These are phyloP conservation scores for Crenuchus spilurus DNA, from an alignment of 2,797 vertebrate species.

Conservation along the genomic window DNA sequence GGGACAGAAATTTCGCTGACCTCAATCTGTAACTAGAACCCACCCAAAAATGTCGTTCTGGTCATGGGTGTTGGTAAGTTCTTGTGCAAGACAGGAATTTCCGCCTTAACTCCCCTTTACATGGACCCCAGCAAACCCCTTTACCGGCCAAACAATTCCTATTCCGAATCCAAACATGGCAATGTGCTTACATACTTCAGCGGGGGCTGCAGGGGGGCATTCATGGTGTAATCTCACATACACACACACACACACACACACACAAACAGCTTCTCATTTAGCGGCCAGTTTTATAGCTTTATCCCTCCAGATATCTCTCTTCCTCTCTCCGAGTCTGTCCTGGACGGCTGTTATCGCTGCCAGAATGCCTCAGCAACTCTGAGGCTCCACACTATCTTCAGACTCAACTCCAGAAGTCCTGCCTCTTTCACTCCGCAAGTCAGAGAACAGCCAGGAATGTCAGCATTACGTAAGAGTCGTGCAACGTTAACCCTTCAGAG, in stretches of 20 bases:
- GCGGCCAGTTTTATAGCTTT: background rate
- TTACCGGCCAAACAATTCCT: conserved; percentile 61
- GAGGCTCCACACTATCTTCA: background rate
- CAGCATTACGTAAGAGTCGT: background rate
- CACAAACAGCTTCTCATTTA: conserved; percentile 18
- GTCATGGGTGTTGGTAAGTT: conserved; percentile 36
- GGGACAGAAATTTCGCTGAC: too few species aligned
- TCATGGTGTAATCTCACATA: background rate
- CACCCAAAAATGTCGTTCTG: too few species aligned
- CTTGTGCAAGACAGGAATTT: conserved; percentile 54
- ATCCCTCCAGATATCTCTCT: conserved; percentile 8
- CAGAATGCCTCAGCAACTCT: background rate
- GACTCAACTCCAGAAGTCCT: background rate
- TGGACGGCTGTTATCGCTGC: background rate
- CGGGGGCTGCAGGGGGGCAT: background rate
- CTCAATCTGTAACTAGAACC: too few species aligned
- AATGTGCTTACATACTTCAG: conserved; percentile 50
- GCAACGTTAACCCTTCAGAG: conserved; percentile 16
- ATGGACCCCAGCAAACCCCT: conserved; percentile 49
- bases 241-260: conserved; percentile 1
- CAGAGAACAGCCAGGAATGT: conserved; percentile 7
- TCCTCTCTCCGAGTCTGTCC: background rate
- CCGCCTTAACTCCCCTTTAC: conserved; percentile 21
- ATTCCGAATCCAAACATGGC: conserved; percentile 65
- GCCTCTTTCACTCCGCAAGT: background rate